Evolutionary conservation across 2,888 invertebrate genomes (phyloP).

Genomic region (Synergus gifuensis): DNA sequence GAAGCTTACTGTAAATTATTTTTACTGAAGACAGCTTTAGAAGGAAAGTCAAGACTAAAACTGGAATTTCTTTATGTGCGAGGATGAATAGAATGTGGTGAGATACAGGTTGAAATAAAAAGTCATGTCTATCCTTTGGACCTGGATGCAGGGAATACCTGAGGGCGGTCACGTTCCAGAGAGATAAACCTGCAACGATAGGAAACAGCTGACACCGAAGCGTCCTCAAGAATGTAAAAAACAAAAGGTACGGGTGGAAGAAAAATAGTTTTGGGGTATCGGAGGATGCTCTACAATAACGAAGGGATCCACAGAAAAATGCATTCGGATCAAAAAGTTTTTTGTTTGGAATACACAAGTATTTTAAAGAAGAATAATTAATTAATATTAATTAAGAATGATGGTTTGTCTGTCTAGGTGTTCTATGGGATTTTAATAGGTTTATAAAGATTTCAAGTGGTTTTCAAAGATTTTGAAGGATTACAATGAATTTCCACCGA

Average conservation of each 20-base stretch:
- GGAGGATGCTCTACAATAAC: neutral
- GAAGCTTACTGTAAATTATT: conserved; percentile 11
- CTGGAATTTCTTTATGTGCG: conserved; percentile 21
- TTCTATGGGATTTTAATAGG: no score
- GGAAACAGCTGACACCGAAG: conserved; percentile 28
- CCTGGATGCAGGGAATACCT: conserved; percentile 10
- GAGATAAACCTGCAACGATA: conserved; percentile 25
- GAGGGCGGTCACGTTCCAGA: conserved; percentile 22
- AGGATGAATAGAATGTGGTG: conserved; percentile 12
- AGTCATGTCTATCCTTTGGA: conserved; percentile 16
- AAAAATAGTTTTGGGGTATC: neutral
- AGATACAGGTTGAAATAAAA: conserved; percentile 3
- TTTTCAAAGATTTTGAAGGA: no score
- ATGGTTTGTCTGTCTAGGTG: no score
- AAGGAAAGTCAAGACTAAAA: conserved; percentile 23
- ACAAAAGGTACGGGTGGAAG: neutral
- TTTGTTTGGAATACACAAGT: neutral
- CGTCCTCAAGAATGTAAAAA: conserved; percentile 3
- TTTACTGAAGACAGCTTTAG: conserved; percentile 26
- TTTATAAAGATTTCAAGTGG: no score
- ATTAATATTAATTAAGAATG: no score
- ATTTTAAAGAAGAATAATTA: neutral
- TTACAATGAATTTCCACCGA: no score
- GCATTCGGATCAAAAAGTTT: neutral
- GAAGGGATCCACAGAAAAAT: neutral